These are phyloP conservation scores for Epizoanthus illoricatus DNA, from an alignment of 92 coral and sea anemone genomes.

Conservation along the genomic window DNA sequence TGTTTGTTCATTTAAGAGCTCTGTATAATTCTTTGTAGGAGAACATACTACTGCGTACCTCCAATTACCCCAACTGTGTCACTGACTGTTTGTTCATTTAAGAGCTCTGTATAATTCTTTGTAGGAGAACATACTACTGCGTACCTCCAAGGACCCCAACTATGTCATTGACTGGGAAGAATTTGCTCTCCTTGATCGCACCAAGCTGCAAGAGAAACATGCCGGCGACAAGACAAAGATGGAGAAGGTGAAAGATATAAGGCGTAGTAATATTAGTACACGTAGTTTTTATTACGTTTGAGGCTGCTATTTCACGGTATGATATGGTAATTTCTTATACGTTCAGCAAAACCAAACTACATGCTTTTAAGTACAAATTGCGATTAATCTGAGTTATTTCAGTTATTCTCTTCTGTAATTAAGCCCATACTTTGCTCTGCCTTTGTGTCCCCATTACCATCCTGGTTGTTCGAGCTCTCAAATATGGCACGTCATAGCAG, in stretches of 20 bases:
- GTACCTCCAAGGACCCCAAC: constrained; percentile 70
- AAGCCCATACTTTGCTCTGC: too few relatives aligned
- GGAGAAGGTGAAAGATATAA: constrained; percentile 3
- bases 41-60: constrained; percentile 65
- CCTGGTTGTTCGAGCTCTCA: too few relatives aligned
- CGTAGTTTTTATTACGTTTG: not conserved
- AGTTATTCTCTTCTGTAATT: too few relatives aligned
- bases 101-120: not conserved
- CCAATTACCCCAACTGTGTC: constrained; percentile 61
- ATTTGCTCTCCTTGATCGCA: constrained; percentile 64
- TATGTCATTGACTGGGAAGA: constrained; percentile 23
- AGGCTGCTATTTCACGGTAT: not conserved
- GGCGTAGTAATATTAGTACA: not conserved
- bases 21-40: constrained; percentile 41
- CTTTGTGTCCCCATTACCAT: too few relatives aligned
- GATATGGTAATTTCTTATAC: too few relatives aligned
- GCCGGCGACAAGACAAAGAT: not conserved
- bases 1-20: not conserved
- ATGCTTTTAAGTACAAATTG: too few relatives aligned
- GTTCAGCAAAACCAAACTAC: too few relatives aligned
- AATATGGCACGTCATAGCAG: too few relatives aligned
- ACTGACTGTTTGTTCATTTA: constrained; percentile 53
- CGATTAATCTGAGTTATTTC: too few relatives aligned
- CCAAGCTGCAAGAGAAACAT: constrained; percentile 41
- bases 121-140: constrained; percentile 72